Evolutionary conservation across 2,113 vertebrate species (phyloP).

Genomic region (Passerina amoena): DNA sequence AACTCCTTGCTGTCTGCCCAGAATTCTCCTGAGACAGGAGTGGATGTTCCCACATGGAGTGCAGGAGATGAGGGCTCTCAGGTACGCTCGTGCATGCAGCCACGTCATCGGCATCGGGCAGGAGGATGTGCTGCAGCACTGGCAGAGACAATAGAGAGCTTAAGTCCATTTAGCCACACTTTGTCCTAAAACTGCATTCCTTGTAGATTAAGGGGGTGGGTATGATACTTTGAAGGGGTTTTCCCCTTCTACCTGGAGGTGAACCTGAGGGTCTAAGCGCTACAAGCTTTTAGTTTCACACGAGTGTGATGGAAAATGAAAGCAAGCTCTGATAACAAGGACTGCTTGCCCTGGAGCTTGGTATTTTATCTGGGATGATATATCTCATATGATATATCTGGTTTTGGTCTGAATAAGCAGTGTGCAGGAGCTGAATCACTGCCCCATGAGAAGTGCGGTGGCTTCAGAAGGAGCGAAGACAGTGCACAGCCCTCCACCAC

Average conservation of each 20-base stretch:
- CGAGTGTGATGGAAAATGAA: background rate
- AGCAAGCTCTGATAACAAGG: background rate
- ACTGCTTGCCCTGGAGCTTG: background rate
- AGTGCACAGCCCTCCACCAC: accelerated
- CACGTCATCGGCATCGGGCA: accelerated
- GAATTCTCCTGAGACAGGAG: accelerated
- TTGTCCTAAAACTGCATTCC: background rate
- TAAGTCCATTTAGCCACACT: background rate
- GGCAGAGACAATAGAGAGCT: background rate
- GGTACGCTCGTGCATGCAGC: accelerated
- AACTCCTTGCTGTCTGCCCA: background rate
- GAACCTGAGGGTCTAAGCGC: background rate
- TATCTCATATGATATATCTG: too few relatives aligned
- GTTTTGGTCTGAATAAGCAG: background rate
- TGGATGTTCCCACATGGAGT: accelerated
- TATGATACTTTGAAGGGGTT: background rate
- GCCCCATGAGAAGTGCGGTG: background rate
- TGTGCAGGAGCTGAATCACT: background rate
- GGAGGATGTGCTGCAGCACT: background rate
- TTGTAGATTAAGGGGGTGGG: background rate
- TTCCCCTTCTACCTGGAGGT: background rate
- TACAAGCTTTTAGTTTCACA: background rate
- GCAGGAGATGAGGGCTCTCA: background rate
- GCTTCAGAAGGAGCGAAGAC: accelerated
- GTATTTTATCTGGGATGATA: background rate